Percentiles rank a stretch among this genome's conserved stretches.
phyloP scores from a whole-genome alignment of 2,113 vertebrate species.

The Aix galericulata region DNA sequence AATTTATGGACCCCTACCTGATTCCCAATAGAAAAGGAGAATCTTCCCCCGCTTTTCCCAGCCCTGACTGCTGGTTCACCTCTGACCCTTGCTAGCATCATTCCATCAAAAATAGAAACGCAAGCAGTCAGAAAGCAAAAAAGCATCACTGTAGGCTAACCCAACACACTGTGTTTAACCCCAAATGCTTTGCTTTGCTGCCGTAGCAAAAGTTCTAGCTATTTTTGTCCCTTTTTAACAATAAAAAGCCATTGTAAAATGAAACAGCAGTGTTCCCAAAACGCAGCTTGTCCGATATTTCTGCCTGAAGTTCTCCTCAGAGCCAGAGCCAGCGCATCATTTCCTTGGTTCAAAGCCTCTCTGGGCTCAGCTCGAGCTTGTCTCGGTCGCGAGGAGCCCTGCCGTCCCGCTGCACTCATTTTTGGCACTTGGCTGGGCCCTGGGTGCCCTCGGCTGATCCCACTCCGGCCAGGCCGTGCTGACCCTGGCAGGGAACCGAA shows the following conservation, averaged over 20 bases:
- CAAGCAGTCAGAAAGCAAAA: not conserved
- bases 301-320: not conserved
- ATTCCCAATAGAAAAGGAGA: not conserved
- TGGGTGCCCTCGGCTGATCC: not conserved
- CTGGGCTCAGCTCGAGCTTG: not conserved
- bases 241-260: not conserved
- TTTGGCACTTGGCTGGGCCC: not conserved
- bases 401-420: not conserved
- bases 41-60: not conserved
- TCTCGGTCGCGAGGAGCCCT: not conserved
- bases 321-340: not conserved
- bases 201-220: not conserved
- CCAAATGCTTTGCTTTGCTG: accelerated
- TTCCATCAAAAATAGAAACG: not conserved
- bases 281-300: not conserved
- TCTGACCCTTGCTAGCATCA: not conserved
- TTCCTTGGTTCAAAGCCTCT: not conserved
- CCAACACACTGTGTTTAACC: not conserved
- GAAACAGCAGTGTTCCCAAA: not conserved
- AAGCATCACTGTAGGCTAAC: not conserved
- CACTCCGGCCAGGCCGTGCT: not conserved
- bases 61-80: not conserved
- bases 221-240: not conserved
- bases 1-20: not conserved
- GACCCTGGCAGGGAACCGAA: not conserved